These are phyloP conservation scores for Bombus pascuorum DNA, from an alignment of 1,140 invertebrate species.

Conservation along the genomic window DNA sequence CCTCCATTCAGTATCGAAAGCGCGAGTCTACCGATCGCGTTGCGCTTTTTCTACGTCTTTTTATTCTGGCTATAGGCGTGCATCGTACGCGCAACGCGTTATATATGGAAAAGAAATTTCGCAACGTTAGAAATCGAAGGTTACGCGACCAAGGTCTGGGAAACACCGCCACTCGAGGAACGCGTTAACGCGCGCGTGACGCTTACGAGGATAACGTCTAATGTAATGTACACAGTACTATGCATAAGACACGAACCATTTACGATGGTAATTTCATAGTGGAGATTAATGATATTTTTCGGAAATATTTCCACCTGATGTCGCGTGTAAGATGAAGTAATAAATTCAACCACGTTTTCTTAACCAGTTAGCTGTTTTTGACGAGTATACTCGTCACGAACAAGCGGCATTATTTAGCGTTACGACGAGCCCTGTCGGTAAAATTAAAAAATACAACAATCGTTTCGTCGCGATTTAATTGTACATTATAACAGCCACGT, in stretches of 20 bases:
- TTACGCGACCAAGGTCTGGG: conserved; percentile 11
- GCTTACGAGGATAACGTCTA: not conserved
- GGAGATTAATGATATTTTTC: not conserved
- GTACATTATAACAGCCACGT: no score
- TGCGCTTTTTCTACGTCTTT: not conserved
- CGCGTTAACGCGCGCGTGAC: not conserved
- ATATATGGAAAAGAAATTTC: not conserved
- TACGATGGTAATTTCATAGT: not conserved
- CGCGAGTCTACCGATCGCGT: not conserved
- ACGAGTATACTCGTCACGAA: no score
- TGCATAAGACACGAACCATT: not conserved
- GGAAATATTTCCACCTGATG: not conserved
- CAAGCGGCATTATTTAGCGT: no score
- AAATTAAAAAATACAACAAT: no score
- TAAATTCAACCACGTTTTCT: no score
- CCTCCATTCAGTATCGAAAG: conserved; percentile 19
- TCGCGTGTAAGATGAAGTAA: no score
- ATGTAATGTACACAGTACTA: not conserved
- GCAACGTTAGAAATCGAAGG: conserved; percentile 37
- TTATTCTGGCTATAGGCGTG: not conserved
- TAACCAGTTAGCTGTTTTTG: no score
- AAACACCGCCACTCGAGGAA: not conserved
- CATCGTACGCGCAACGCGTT: not conserved
- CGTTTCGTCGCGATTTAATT: no score
- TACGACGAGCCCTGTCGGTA: no score